These are phyloP conservation scores for Acropternis orthonyx DNA, from an alignment of 2,797 vertebrate species.

Conservation along the genomic window DNA sequence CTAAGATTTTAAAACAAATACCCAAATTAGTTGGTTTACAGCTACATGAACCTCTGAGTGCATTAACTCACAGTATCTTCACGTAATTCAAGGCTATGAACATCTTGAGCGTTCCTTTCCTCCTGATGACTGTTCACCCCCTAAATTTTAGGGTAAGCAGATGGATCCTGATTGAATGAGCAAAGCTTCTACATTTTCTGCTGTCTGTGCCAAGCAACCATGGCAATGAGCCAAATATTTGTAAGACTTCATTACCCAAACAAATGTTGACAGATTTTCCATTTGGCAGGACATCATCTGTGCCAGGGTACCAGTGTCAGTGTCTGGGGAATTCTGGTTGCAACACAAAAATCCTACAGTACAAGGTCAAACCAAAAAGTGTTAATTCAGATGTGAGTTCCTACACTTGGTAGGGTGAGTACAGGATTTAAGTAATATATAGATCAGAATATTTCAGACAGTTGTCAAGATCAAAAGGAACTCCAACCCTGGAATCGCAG, in stretches of 20 bases:
- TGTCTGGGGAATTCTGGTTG: constrained; percentile 26
- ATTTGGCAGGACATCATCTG: constrained; percentile 61
- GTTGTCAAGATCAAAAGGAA: background rate
- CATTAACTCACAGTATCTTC: background rate
- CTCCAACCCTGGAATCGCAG: background rate
- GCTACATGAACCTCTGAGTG: background rate
- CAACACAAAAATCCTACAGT: background rate
- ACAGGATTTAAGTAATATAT: background rate
- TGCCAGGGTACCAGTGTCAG: constrained; percentile 5
- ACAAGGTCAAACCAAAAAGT: background rate
- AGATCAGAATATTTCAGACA: background rate
- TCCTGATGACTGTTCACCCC: background rate
- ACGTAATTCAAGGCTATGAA: background rate
- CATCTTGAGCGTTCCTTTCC: background rate
- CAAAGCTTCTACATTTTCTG: background rate
- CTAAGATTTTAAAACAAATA: background rate
- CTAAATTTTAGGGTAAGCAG: background rate
- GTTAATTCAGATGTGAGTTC: background rate
- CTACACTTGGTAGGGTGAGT: background rate
- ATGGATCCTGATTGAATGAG: background rate
- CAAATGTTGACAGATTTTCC: constrained; percentile 57
- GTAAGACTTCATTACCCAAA: constrained; percentile 48
- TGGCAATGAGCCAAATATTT: constrained; percentile 26
- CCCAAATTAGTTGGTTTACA: background rate
- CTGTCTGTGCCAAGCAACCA: background rate